Conservation (phyloP, 1,140 invertebrate species). For the Oedothorax gibbosus region DNA sequence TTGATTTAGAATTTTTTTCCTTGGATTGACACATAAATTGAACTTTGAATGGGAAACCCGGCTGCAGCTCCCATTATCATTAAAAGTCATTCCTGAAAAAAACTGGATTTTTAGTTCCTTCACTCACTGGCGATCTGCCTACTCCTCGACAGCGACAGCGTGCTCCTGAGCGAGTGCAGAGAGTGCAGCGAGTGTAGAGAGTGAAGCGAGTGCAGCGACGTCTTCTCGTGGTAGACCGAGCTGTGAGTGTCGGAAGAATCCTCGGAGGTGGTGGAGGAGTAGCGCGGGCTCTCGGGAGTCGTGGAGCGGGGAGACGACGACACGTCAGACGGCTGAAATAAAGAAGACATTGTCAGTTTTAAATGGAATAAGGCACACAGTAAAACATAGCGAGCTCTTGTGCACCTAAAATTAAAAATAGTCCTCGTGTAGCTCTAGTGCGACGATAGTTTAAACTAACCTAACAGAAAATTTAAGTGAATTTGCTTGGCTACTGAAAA, state of each 20-base stretch:
- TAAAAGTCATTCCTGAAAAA: too few relatives aligned
- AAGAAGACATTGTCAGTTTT: not conserved
- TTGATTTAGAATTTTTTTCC: too few relatives aligned
- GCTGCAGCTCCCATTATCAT: too few relatives aligned
- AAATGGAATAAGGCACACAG: too few relatives aligned
- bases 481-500: too few relatives aligned
- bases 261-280: conserved; percentile 53
- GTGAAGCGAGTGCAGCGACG: conserved; percentile 50
- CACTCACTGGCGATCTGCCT: conserved; percentile 17
- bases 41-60: too few relatives aligned
- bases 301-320: conserved; percentile 58
- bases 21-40: too few relatives aligned
- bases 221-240: conserved; percentile 57
- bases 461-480: too few relatives aligned
- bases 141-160: conserved; percentile 51
- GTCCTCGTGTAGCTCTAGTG: too few relatives aligned
- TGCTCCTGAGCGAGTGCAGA: conserved; percentile 51
- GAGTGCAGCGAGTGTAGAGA: conserved; percentile 56
- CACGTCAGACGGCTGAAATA: conserved; percentile 47
- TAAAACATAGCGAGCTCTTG: too few relatives aligned
- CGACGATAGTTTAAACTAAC: too few relatives aligned
- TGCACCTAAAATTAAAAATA: too few relatives aligned
- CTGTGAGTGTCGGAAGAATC: conserved; percentile 53
- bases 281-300: conserved; percentile 56
- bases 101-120: not conserved